Evolutionary conservation across 2,797 vertebrate genomes (phyloP).

Genomic region (Enteromius unitaeniatus): DNA sequence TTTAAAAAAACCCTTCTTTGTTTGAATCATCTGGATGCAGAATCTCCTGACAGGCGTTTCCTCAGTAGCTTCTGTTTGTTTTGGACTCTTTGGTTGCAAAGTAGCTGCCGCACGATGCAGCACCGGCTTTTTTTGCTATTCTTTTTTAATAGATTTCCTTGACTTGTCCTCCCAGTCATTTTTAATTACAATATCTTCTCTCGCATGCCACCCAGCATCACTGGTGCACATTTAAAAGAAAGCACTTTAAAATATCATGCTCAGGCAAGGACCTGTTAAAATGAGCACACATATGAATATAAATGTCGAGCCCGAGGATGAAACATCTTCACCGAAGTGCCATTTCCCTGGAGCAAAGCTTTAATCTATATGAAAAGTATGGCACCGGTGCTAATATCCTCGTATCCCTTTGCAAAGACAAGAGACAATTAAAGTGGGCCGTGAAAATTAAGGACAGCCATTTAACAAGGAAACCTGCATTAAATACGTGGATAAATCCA

Average conservation of each 20-base stretch:
- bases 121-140: conserved; percentile 69
- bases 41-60: conserved; percentile 3
- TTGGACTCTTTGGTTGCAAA: conserved; percentile 20
- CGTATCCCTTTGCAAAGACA: conserved; percentile 26
- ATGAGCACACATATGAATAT: conserved; percentile 4
- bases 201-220: conserved; percentile 70
- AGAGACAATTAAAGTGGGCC: conserved; percentile 56
- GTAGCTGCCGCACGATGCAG: conserved; percentile 76
- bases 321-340: conserved; percentile 27
- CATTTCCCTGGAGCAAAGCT: conserved; percentile 19
- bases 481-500: conserved; percentile 61
- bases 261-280: background rate
- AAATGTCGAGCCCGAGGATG: conserved; percentile 37
- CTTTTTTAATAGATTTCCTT: conserved; percentile 11
- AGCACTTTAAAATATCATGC: background rate
- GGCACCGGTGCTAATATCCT: conserved; percentile 62
- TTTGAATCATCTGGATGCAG: conserved; percentile 1
- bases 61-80: background rate
- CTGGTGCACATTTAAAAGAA: conserved; percentile 44
- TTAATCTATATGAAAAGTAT: conserved; percentile 24
- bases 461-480: conserved; percentile 63
- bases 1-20: background rate
- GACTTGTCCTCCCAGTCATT: conserved; percentile 52
- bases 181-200: conserved; percentile 63
- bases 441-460: conserved; percentile 68